Percentiles rank a stretch among this genome's conserved stretches.
Evolutionary conservation across 2,797 vertebrate genomes (phyloP).

Genomic region (Emydoidea blandingii): DNA sequence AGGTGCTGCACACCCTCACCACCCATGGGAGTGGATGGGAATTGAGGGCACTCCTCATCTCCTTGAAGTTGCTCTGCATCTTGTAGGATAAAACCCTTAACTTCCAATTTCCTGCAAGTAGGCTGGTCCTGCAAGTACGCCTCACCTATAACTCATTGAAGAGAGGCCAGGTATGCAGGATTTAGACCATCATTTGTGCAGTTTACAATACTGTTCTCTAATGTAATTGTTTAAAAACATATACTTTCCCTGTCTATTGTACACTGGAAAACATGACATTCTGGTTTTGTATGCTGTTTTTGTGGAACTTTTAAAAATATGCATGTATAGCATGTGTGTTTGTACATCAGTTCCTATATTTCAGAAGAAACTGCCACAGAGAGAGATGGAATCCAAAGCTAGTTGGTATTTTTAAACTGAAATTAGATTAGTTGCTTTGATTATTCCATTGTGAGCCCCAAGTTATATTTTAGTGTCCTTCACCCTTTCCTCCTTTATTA

Average conservation of each 20-base stretch:
- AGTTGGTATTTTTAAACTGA: constrained; percentile 89
- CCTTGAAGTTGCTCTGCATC: not conserved
- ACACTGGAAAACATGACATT: not conserved
- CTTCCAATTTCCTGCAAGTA: not conserved
- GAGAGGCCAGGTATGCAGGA: not conserved
- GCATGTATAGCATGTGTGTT: not conserved
- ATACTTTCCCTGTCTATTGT: not conserved
- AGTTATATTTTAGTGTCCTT: constrained; percentile 92
- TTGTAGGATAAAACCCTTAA: not conserved
- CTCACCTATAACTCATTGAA: not conserved
- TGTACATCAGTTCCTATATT: not conserved
- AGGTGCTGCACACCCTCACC: not conserved
- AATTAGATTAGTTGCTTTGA: constrained; percentile 96
- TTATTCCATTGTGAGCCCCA: constrained; percentile 90
- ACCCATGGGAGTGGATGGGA: not conserved
- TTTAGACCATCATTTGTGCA: not conserved
- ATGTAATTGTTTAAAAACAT: not conserved
- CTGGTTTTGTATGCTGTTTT: not conserved
- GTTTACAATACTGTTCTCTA: constrained; percentile 24
- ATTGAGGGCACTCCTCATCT: not conserved
- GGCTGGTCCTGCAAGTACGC: not conserved
- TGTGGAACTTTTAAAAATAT: constrained; percentile 31
- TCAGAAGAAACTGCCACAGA: constrained; percentile 34
- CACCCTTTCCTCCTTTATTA: constrained; percentile 98
- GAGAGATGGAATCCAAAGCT: constrained; percentile 65